Base-by-base conservation (phyloP, 2,113 vertebrate genomes). In the Daboia siamensis region DNA sequence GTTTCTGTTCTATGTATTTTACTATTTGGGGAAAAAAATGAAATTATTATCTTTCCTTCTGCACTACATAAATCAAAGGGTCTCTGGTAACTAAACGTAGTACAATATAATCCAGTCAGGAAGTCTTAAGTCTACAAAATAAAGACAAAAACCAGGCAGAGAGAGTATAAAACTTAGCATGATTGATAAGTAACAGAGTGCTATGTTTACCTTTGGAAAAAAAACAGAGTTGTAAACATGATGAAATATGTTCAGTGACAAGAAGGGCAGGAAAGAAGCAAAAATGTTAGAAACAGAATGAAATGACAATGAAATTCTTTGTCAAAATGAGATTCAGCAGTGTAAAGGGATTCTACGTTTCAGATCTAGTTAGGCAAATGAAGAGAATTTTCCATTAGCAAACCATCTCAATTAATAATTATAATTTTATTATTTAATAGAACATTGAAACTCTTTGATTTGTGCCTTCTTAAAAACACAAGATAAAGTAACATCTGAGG, bases 161-260 rank as follows among this genome's bases (percentile, higher is more conserved):
- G 24, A 91, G 90, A 94, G 33, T 90, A 93, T 95, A 95, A 96
- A 96, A 94, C 39, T 51, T 87, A 93, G 93, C 84, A 94, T 96
- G 96, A 97, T 90, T 96, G 96, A 97, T 96, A 97, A 96, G 95
- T 95, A 96, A 92, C 95, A 97, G 94, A 96, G 90, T 92, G 94
- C 92, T 94, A 89, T 94, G 96, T 97, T 97, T 97, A 96, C 94
- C 92, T 96, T 91, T 93, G 94, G 90, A 93, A 94, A 87, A 96
- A 95, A 88, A 84, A 91, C 59, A 95, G 94, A 93, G 95, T 90
- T 93, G 95, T 95, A 97, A 97, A 96, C 94, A 95, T 91, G 94
- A 95, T 95, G 95, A 97, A 96, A 96, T 96, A 97, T 57, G 74
- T 93, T 93, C 0, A 0, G 74, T 91, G 86, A 95, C 91, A 89